Base-by-base conservation (phyloP, 30 jellyfish, hydroid and myxozoan species). In the Pseudorhiza aurosa region DNA sequence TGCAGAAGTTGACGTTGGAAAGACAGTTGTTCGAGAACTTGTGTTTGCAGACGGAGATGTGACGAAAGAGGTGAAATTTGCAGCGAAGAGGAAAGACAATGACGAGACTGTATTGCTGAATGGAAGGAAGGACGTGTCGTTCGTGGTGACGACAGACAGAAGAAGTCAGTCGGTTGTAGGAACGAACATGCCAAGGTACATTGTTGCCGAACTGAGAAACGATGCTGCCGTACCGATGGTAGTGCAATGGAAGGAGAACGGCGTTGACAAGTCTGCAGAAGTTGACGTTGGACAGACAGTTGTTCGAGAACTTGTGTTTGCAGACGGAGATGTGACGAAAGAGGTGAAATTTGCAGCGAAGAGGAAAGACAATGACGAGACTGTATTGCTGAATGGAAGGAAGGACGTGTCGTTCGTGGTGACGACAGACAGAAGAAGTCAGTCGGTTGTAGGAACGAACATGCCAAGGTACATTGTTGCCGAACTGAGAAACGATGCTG, bases 401-500 rank as follows among this genome's bases (percentile, higher is more conserved):
- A 12, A 39, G 50, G 50, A 39, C 12, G 50, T 39, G 7, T 39
- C 50, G 12, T 39, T 39, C 12, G 12, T 39, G 7, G 50, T 39
- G 50, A 39, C 50, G 7, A 39, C 7, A 39, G 50, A 39, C 12
- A 39, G 12, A 39, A 39, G 50, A 39, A 39, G 9, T 39, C 50
- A 39, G 50, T 39, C 50, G 50, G 50, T 12, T 5, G 50, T 39
- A 5, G 50, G 9, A 39, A 39, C 50, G 50, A 39, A 39, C 50
- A 39, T 39, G 50, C 50, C 50, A 39, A 39, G 50, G 12, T 39
- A 39, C 12, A 39, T 39, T 39, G 50, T 39, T 39, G 50, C 50
- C 50, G 50, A 39, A 10, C 32, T 63, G 56, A 33, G 12, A 32
- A 63, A 63, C 40, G 58, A 63, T 28, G 77, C 77, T 26, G 35